Percentiles rank a stretch among this genome's conserved stretches.
phyloP scores from a whole-genome alignment of 2,797 vertebrate species.

The Dendrocincla fuliginosa region DNA sequence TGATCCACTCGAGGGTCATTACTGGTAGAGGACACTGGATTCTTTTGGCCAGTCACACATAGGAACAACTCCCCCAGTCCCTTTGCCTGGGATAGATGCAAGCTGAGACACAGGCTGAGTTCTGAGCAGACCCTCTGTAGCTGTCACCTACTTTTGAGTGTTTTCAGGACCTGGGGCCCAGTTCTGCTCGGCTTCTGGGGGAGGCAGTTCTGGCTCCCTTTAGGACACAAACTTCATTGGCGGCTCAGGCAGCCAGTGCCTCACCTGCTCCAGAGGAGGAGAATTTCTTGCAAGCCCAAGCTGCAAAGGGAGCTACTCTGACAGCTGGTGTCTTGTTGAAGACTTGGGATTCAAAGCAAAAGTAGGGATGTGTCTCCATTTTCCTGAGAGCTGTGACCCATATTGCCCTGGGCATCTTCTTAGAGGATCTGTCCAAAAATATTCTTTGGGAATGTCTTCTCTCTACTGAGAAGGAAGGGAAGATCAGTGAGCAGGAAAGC shows the following conservation, averaged over 20 bases:
- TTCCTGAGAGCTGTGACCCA: neutral
- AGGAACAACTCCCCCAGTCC: neutral
- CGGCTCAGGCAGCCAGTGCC: neutral
- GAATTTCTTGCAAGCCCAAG: neutral
- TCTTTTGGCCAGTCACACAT: neutral
- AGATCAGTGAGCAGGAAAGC: neutral
- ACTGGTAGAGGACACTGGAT: neutral
- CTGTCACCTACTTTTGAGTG: neutral
- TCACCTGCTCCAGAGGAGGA: neutral
- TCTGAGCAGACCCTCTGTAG: rapidly evolving
- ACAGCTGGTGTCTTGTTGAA: neutral
- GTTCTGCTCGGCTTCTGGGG: neutral
- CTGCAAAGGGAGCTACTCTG: neutral
- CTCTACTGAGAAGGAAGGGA: neutral
- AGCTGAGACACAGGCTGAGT: neutral
- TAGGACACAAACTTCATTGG: neutral
- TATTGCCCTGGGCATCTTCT: neutral
- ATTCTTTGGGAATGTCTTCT: neutral
- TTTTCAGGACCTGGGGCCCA: neutral
- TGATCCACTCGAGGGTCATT: neutral
- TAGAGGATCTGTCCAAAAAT: neutral
- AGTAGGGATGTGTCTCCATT: neutral
- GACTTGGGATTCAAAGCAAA: neutral
- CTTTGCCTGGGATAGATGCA: neutral
- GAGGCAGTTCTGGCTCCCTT: neutral